phyloP scores from a whole-genome alignment of 2,113 vertebrate species.

The Scomber japonicus region DNA sequence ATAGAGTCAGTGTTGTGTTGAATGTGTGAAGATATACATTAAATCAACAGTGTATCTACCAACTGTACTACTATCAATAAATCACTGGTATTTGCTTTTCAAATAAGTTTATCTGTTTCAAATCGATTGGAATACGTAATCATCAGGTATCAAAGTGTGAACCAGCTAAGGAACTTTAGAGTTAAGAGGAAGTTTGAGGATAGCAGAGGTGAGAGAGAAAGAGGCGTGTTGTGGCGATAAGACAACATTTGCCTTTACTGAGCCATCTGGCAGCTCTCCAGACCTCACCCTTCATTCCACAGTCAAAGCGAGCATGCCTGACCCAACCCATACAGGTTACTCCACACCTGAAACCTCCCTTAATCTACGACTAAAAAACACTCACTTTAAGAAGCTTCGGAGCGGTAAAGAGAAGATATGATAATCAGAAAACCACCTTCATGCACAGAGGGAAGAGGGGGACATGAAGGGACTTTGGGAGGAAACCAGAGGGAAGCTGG shows the following conservation, averaged over 20 bases:
- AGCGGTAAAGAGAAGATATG: too few species aligned
- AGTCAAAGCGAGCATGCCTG: slow-evolving; percentile 2
- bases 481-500: too few species aligned
- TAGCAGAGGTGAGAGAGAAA: not conserved
- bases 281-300: slow-evolving; percentile 70
- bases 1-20: too few species aligned
- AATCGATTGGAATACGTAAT: accelerated
- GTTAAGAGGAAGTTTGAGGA: not conserved
- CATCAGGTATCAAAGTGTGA: not conserved
- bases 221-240: slow-evolving; percentile 1
- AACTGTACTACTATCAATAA: not conserved
- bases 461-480: too few species aligned
- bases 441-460: not conserved
- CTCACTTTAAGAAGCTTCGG: too few species aligned
- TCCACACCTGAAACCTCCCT: not conserved
- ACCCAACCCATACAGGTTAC: slow-evolving; percentile 5
- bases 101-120: not conserved
- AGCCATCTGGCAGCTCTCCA: slow-evolving; percentile 6
- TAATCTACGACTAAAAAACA: not conserved
- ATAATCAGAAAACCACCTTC: not conserved
- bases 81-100: not conserved
- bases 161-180: too few species aligned
- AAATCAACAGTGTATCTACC: too few species aligned
- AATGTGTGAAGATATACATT: too few species aligned
- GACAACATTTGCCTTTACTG: slow-evolving; percentile 1